Percentiles rank a stretch among this genome's conserved stretches.
phyloP scores from a whole-genome alignment of 2,113 vertebrate genomes.

The Heterocephalus glaber region DNA sequence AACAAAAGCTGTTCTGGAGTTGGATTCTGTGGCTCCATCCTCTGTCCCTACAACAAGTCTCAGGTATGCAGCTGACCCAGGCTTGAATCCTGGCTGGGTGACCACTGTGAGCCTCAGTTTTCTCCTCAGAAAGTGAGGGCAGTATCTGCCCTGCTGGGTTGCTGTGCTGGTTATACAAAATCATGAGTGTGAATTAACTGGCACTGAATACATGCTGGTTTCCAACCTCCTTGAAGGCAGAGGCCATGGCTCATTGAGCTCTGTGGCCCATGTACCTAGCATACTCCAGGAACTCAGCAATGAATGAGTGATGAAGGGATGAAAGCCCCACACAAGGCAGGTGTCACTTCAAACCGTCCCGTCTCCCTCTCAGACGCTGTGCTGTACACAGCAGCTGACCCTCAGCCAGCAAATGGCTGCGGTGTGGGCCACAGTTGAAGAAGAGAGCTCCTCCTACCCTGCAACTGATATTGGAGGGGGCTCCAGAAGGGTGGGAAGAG shows the following conservation, averaged over 20 bases:
- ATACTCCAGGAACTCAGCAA: neutral
- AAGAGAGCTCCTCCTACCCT: neutral
- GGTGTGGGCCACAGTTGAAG: rapidly evolving
- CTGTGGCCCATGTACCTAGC: neutral
- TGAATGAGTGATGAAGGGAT: neutral
- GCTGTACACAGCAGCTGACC: neutral
- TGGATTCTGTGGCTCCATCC: neutral
- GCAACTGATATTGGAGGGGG: neutral
- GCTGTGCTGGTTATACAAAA: neutral
- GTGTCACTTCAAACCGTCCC: neutral
- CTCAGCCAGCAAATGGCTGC: neutral
- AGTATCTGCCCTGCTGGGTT: neutral
- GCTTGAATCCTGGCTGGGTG: neutral
- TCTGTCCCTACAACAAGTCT: neutral
- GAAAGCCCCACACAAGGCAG: neutral
- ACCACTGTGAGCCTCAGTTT: neutral
- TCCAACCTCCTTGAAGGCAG: neutral
- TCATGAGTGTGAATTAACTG: neutral
- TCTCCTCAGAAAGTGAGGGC: neutral
- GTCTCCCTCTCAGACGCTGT: neutral
- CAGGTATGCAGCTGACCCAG: neutral
- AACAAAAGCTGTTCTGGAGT: neutral
- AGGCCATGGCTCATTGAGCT: neutral
- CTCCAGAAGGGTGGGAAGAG: neutral
- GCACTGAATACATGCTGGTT: neutral